Conservation (phyloP, 2,888 invertebrate genomes). For the Brachypterus glaber region DNA sequence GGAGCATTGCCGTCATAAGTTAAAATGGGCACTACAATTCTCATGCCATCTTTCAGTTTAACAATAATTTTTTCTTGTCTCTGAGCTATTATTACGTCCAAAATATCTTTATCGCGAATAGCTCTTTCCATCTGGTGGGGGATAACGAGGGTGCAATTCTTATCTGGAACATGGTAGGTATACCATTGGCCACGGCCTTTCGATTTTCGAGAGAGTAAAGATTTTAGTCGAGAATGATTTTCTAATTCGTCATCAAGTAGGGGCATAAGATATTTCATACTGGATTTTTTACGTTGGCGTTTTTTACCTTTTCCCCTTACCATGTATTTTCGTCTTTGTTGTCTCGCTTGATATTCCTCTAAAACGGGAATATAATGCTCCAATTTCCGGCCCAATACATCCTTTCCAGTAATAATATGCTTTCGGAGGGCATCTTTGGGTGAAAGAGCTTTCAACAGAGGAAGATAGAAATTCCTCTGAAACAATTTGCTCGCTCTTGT, state of each 20-base stretch:
- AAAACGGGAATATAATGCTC: conserved; percentile 74
- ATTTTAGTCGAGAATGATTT: conserved; percentile 29
- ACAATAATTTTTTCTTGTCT: conserved; percentile 64
- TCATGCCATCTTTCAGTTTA: conserved; percentile 58
- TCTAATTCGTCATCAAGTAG: conserved; percentile 37
- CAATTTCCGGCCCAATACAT: conserved; percentile 56
- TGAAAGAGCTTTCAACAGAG: conserved; percentile 68
- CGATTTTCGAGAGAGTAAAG: conserved; percentile 48
- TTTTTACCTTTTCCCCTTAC: conserved; percentile 36
- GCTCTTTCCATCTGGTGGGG: conserved; percentile 65
- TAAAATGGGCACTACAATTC: conserved; percentile 54
- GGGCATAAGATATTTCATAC: conserved; percentile 33
- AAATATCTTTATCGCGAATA: conserved; percentile 65
- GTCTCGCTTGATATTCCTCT: conserved; percentile 40
- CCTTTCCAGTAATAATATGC: conserved; percentile 71
- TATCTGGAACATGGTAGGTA: conserved; percentile 65
- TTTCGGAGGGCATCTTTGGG: conserved; percentile 74
- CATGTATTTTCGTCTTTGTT: conserved; percentile 30
- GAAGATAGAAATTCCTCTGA: conserved; percentile 75
- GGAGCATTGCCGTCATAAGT: conserved; percentile 36
- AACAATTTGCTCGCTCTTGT: conserved; percentile 71
- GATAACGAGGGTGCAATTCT: conserved; percentile 62
- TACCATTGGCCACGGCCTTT: conserved; percentile 49
- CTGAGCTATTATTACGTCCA: conserved; percentile 65
- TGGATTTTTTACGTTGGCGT: conserved; percentile 32